These are phyloP conservation scores for Myiagra hebetior DNA, from an alignment of 2,113 vertebrate species.

Conservation along the genomic window DNA sequence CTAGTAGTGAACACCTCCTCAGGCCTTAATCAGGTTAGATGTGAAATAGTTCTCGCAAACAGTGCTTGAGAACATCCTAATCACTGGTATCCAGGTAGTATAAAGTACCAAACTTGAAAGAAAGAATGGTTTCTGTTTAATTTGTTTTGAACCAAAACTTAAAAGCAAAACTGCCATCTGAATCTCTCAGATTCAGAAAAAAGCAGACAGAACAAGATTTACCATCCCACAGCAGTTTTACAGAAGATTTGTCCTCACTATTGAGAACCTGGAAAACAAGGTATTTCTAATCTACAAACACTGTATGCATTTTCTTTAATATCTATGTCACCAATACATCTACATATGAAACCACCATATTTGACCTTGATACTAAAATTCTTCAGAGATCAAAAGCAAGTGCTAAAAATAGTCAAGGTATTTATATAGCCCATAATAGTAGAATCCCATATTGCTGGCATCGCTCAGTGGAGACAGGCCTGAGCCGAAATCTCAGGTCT, in stretches of 20 bases:
- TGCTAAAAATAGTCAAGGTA: slow-evolving; percentile 29
- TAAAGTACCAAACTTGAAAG: not conserved
- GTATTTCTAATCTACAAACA: not conserved
- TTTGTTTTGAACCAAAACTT: not conserved
- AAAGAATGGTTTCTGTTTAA: not conserved
- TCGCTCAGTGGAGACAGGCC: not conserved
- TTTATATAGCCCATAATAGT: not conserved
- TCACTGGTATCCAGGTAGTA: not conserved
- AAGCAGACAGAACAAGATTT: not conserved
- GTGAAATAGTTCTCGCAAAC: not conserved
- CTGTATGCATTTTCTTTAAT: not conserved
- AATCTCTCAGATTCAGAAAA: not conserved
- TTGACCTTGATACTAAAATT: slow-evolving; percentile 50
- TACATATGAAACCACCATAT: not conserved
- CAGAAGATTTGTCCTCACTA: not conserved
- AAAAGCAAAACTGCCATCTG: not conserved
- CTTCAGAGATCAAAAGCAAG: slow-evolving; percentile 47
- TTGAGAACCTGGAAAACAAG: not conserved
- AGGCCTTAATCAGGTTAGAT: not conserved
- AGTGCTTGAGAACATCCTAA: not conserved
- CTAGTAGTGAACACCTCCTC: not conserved
- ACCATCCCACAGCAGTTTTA: not conserved
- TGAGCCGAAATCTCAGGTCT: not conserved
- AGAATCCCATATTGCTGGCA: not conserved
- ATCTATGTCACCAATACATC: not conserved